These are phyloP conservation scores for Cherax destructor DNA, from an alignment of 1,140 invertebrate genomes.

Conservation along the genomic window DNA sequence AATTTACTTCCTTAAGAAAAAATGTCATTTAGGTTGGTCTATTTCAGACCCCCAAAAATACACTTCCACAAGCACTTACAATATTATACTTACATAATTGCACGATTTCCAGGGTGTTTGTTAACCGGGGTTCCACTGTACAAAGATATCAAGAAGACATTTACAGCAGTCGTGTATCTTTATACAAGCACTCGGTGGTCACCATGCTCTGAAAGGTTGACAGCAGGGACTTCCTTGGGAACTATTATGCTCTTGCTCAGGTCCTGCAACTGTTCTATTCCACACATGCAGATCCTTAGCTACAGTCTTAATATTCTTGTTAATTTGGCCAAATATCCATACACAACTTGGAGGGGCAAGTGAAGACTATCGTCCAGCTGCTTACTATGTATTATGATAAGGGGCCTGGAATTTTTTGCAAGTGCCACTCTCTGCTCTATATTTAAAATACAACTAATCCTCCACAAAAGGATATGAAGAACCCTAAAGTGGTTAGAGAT, in stretches of 20 bases:
- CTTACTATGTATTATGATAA: constrained; percentile 69
- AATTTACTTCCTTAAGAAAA: no score
- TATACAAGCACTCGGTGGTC: constrained; percentile 69
- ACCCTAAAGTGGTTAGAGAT: constrained; percentile 18
- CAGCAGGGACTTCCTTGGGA: neutral
- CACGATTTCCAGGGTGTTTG: no score
- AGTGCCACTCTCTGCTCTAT: constrained; percentile 63
- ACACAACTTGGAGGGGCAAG: constrained; percentile 45
- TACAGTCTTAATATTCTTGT: constrained; percentile 69
- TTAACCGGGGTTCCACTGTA: no score
- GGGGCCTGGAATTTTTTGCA: constrained; percentile 62
- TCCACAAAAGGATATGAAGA: constrained; percentile 29
- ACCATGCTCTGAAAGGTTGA: constrained; percentile 54
- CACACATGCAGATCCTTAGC: constrained; percentile 71
- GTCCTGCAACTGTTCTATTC: constrained; percentile 70
- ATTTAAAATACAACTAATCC: constrained; percentile 8
- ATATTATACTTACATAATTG: no score
- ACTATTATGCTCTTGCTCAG: constrained; percentile 58
- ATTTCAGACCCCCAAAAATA: no score
- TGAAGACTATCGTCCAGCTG: constrained; percentile 41
- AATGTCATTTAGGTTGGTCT: no score
- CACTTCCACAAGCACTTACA: no score
- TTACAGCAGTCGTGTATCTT: constrained; percentile 62
- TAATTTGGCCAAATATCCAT: constrained; percentile 68
- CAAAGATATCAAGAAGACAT: constrained; percentile 49